Evolutionary conservation across 2,113 vertebrate genomes (phyloP).

Genomic region (Furnarius figulus): DNA sequence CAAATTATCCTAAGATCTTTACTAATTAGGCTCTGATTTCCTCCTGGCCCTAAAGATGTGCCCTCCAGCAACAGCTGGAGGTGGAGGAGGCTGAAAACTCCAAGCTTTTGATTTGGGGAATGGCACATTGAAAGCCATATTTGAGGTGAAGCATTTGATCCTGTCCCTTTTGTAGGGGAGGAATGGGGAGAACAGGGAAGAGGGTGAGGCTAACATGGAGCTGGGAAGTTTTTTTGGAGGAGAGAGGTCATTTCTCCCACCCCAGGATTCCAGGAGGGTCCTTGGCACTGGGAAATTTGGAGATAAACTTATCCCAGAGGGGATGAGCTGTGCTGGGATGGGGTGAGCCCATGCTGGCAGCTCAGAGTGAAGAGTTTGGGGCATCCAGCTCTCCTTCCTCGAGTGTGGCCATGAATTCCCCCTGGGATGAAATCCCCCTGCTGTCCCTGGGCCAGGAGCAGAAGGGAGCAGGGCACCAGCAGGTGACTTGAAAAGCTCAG

Average conservation of each 20-base stretch:
- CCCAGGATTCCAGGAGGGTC: fast-evolving
- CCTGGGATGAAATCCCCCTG: neutral
- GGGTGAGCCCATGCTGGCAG: neutral
- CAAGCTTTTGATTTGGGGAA: neutral
- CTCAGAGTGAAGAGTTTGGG: neutral
- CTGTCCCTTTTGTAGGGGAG: neutral
- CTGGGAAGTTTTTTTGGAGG: neutral
- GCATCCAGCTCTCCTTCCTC: neutral
- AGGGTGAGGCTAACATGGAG: fast-evolving
- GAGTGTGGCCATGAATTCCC: neutral
- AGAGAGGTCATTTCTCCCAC: neutral
- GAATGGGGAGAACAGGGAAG: neutral
- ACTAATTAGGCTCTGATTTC: neutral
- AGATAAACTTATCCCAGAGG: neutral
- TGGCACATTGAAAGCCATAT: fast-evolving
- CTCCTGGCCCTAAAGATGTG: neutral
- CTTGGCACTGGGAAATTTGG: neutral
- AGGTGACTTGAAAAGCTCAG: neutral
- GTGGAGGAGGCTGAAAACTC: neutral
- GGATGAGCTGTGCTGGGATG: fast-evolving
- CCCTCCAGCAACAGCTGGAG: neutral
- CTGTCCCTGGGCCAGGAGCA: neutral
- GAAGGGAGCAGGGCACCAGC: neutral
- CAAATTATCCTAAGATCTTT: neutral
- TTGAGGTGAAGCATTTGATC: neutral